Conservation (phyloP, 30 jellyfish, hydroid and myxozoan genomes). For the Haliclystus octoradiatus region DNA sequence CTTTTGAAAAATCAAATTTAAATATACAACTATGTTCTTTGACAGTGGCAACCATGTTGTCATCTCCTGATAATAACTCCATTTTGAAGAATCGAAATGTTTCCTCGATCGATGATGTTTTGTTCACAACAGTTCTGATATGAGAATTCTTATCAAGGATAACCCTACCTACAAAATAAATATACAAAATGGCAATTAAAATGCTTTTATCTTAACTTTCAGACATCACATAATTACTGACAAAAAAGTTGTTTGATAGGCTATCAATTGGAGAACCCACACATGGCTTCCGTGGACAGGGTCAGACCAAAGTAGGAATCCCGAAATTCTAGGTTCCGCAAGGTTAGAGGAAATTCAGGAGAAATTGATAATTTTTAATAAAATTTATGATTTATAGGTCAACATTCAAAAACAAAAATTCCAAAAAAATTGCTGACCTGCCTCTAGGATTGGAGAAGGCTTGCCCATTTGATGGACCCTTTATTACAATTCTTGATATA, state of each 20-base stretch:
- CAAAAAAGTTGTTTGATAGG: too few relatives aligned
- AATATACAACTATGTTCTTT: conserved; percentile 79
- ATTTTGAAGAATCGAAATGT: conserved; percentile 72
- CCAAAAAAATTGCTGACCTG: too few relatives aligned
- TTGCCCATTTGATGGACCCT: too few relatives aligned
- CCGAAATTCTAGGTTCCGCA: neutral
- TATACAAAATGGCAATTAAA: too few relatives aligned
- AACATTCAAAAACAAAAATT: neutral
- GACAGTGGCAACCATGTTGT: conserved; percentile 57
- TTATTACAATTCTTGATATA: too few relatives aligned
- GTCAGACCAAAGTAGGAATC: too few relatives aligned
- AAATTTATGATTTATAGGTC: neutral
- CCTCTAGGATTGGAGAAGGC: too few relatives aligned
- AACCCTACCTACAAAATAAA: conserved; percentile 62
- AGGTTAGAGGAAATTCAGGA: neutral
- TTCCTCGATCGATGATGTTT: conserved; percentile 67
- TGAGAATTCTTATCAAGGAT: conserved; percentile 72
- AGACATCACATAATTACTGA: too few relatives aligned
- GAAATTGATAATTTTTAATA: neutral
- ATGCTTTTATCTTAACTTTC: too few relatives aligned
- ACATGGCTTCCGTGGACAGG: too few relatives aligned
- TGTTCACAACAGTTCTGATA: conserved; percentile 93
- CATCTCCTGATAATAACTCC: conserved; percentile 93
- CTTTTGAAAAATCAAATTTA: conserved; percentile 85
- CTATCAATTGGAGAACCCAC: too few relatives aligned